phyloP scores from a whole-genome alignment of 1,140 invertebrate species.

The Neodiprion virginianus region DNA sequence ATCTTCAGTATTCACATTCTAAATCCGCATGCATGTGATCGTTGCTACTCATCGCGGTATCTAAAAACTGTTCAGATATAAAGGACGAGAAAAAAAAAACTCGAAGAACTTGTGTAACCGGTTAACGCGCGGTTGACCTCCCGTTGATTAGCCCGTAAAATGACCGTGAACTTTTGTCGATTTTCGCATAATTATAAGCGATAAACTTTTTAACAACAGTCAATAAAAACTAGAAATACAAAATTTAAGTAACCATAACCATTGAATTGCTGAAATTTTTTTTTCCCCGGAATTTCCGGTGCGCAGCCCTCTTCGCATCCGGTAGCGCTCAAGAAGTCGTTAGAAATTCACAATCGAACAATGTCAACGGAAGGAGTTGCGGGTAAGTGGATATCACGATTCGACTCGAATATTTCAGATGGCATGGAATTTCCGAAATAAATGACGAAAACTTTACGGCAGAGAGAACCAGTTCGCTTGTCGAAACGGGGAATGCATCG shows the following conservation, averaged over 20 bases:
- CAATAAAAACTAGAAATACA: not conserved
- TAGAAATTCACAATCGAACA: not conserved
- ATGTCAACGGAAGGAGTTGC: not conserved
- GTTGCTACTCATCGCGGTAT: not conserved
- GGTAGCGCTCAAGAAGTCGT: not conserved
- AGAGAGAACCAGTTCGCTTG: conserved; percentile 44
- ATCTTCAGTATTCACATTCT: not conserved
- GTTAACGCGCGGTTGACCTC: not conserved
- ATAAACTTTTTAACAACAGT: not conserved
- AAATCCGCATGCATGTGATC: not conserved
- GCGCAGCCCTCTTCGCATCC: not conserved
- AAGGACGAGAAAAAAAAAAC: not conserved
- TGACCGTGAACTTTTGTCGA: no score
- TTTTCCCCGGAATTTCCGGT: not conserved
- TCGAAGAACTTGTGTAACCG: not conserved
- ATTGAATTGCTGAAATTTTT: not conserved
- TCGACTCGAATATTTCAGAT: not conserved
- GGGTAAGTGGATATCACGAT: not conserved
- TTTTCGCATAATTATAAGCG: no score
- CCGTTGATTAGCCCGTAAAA: no score
- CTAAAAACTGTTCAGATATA: not conserved
- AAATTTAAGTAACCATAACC: not conserved
- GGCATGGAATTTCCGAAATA: not conserved
- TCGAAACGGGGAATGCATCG: conserved; percentile 50
- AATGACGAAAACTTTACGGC: not conserved